These are phyloP conservation scores for Poecilia gillii DNA, from an alignment of 2,797 vertebrate genomes.

Conservation along the genomic window DNA sequence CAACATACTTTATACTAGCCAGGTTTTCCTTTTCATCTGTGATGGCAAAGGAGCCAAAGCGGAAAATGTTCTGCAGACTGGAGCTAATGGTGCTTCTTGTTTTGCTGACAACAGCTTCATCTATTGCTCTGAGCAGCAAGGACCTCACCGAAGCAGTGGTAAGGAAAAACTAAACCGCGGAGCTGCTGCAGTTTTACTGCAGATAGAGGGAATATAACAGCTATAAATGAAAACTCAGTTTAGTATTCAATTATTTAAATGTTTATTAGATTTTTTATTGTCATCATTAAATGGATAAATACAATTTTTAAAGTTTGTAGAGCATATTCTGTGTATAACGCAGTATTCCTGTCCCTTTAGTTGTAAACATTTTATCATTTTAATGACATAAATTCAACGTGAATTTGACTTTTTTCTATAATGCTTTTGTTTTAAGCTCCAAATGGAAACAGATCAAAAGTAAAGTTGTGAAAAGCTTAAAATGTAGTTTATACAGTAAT, in stretches of 20 bases:
- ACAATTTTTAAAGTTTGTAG: background rate
- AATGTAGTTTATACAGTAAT: background rate
- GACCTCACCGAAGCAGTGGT: constrained; percentile 68
- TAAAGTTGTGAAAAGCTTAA: background rate
- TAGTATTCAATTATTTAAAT: background rate
- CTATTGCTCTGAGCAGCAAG: constrained; percentile 42
- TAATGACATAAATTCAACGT: background rate
- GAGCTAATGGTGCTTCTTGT: constrained; percentile 58
- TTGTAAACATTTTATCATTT: background rate
- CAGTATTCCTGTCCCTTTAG: background rate
- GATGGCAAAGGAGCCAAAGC: constrained; percentile 22
- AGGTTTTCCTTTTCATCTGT: background rate
- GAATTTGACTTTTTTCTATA: background rate
- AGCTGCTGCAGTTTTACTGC: background rate
- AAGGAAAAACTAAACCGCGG: constrained; percentile 39
- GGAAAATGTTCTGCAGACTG: constrained; percentile 53
- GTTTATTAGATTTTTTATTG: background rate
- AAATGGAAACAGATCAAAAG: background rate
- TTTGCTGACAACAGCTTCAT: constrained; percentile 53
- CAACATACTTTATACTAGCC: background rate
- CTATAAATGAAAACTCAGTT: background rate
- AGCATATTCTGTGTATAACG: background rate
- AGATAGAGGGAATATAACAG: background rate
- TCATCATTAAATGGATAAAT: background rate
- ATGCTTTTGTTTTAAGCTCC: background rate